These are phyloP conservation scores for Venturia canescens DNA, from an alignment of 1,140 invertebrate genomes.

Conservation along the genomic window DNA sequence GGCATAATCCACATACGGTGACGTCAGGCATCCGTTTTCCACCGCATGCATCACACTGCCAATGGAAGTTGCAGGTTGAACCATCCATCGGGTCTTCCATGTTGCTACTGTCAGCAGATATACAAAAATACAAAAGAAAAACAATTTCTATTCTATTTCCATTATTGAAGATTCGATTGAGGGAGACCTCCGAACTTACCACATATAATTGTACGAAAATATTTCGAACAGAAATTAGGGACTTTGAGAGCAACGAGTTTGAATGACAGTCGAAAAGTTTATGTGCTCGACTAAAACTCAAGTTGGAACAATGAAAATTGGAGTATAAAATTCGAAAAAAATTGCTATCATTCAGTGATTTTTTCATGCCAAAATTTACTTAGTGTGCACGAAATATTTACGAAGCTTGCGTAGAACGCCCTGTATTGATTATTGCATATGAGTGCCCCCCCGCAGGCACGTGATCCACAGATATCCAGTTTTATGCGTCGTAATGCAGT, in stretches of 20 bases:
- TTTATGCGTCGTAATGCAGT: conserved; percentile 26
- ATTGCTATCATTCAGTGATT: background rate
- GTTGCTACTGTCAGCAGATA: background rate
- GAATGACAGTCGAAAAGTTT: too few relatives aligned
- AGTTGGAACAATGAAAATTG: too few relatives aligned
- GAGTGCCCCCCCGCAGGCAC: background rate
- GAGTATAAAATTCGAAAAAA: too few relatives aligned
- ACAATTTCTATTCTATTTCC: background rate
- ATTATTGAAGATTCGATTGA: too few relatives aligned
- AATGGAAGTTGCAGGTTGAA: conserved; percentile 13
- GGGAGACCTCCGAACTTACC: too few relatives aligned
- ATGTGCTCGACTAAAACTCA: too few relatives aligned
- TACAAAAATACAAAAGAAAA: too few relatives aligned
- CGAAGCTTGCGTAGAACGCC: background rate
- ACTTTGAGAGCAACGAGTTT: too few relatives aligned
- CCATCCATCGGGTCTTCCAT: background rate
- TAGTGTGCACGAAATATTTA: background rate
- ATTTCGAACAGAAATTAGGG: too few relatives aligned
- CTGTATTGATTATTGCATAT: background rate
- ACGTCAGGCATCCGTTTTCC: conserved; percentile 22
- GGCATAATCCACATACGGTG: conserved; percentile 39
- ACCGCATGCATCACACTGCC: conserved; percentile 5
- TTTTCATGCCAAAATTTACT: background rate
- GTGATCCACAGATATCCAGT: conserved; percentile 32
- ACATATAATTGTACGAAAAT: too few relatives aligned